These are phyloP conservation scores for Microplitis mediator DNA, from an alignment of 1,140 invertebrate genomes.

Conservation along the genomic window DNA sequence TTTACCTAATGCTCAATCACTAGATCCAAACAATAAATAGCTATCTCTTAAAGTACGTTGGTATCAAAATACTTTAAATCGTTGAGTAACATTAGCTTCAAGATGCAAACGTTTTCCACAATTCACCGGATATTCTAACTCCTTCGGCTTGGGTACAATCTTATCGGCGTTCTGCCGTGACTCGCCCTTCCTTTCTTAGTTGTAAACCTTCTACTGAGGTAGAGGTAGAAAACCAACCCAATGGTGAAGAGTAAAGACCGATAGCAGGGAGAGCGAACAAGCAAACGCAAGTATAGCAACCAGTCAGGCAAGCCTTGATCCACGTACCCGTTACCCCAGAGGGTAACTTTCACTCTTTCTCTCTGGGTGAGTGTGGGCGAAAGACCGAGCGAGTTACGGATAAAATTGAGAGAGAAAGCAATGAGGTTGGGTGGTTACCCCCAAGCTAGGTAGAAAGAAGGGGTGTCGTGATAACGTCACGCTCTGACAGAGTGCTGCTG, in stretches of 20 bases:
- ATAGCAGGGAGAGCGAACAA: constrained; percentile 27
- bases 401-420: constrained; percentile 1
- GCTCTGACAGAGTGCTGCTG: constrained; percentile 65
- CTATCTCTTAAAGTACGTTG: neutral
- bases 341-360: constrained; percentile 32
- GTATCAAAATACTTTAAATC: neutral
- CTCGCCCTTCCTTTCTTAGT: constrained; percentile 32
- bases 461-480: constrained; percentile 65
- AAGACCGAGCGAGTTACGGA: constrained; percentile 36
- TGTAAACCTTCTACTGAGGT: neutral
- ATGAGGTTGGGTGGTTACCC: constrained; percentile 29
- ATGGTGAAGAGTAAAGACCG: constrained; percentile 20
- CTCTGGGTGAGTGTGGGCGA: constrained; percentile 19
- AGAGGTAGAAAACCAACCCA: neutral
- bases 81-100: constrained; percentile 17
- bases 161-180: constrained; percentile 51
- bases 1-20: too few species aligned
- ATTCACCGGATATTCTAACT: constrained; percentile 57
- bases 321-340: constrained; percentile 46
- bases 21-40: too few species aligned
- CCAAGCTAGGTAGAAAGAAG: constrained; percentile 53
- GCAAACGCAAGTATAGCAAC: constrained; percentile 34
- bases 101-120: constrained; percentile 43
- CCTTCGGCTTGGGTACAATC: constrained; percentile 52
- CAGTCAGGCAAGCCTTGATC: constrained; percentile 51